phyloP scores from a whole-genome alignment of 1,140 invertebrate genomes.

The Apolygus lucorum region DNA sequence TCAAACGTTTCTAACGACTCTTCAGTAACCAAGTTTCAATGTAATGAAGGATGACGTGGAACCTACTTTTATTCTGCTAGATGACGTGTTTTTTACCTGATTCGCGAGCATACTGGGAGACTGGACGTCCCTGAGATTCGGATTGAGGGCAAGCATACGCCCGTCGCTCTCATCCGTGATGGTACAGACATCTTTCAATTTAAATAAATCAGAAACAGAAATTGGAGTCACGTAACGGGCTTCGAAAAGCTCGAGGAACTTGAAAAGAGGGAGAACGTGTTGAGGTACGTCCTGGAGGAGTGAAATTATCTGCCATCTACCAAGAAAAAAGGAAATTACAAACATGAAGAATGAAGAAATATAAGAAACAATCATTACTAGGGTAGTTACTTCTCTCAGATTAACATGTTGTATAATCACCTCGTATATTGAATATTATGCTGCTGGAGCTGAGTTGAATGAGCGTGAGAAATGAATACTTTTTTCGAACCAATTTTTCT shows the following conservation, averaged over 20 bases:
- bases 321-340: too few relatives aligned
- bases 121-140: slow-evolving; percentile 40
- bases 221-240: slow-evolving; percentile 68
- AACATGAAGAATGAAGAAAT: slow-evolving; percentile 27
- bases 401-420: slow-evolving; percentile 33
- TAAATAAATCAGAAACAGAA: slow-evolving; percentile 70
- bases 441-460: slow-evolving; percentile 50
- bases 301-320: slow-evolving; percentile 46
- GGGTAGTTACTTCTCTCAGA: slow-evolving; percentile 6
- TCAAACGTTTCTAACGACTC: too few relatives aligned
- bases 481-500: slow-evolving; percentile 73
- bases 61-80: too few relatives aligned
- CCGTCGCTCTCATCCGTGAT: slow-evolving; percentile 61
- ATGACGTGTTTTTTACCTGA: too few relatives aligned
- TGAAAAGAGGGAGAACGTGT: slow-evolving; percentile 67
- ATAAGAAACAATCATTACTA: slow-evolving; percentile 26
- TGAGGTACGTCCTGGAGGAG: slow-evolving; percentile 61
- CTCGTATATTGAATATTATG: slow-evolving; percentile 54
- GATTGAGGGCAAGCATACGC: slow-evolving; percentile 51
- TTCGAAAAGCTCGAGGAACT: slow-evolving; percentile 77
- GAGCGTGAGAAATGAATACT: slow-evolving; percentile 66
- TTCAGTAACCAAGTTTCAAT: too few relatives aligned
- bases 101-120: too few relatives aligned
- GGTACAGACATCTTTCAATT: slow-evolving; percentile 66
- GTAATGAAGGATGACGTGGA: too few relatives aligned